A percentile compares a stretch with the other conserved stretches of the same genome.
phyloP scores from a whole-genome alignment of 2,113 vertebrate genomes.

The Columbina picui region DNA sequence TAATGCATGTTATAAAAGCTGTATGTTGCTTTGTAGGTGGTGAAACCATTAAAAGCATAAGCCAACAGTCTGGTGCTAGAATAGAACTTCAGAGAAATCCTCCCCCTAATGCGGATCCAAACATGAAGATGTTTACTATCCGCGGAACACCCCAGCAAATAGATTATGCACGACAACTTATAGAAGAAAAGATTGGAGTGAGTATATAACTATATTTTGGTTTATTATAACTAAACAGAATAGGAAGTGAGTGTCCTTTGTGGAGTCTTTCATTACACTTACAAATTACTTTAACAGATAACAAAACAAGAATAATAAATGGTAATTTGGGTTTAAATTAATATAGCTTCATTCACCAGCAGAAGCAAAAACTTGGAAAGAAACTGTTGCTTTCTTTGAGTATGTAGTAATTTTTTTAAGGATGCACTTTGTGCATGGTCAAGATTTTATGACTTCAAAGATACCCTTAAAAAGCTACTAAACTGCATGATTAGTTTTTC shows the following conservation, averaged over 20 bases:
- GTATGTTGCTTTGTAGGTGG: slow-evolving; percentile 78
- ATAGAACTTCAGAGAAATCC: slow-evolving; percentile 97
- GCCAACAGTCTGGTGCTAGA: slow-evolving; percentile 95
- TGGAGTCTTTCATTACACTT: background rate
- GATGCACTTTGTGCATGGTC: fast-evolving
- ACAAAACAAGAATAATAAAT: background rate
- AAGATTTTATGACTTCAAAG: background rate
- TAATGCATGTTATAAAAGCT: background rate
- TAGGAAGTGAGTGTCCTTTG: background rate
- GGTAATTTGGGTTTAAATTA: background rate
- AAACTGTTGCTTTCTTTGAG: background rate
- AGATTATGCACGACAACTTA: slow-evolving; percentile 95
- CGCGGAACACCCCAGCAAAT: slow-evolving; percentile 96
- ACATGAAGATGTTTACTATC: slow-evolving; percentile 96
- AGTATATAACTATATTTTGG: slow-evolving; percentile 35
- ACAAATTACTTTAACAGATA: background rate
- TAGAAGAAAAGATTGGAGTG: slow-evolving; percentile 98
- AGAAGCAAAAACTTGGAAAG: background rate
- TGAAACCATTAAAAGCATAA: slow-evolving; percentile 98
- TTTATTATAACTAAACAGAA: background rate
- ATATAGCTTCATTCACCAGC: background rate
- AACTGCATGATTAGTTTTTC: background rate
- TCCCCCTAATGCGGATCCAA: slow-evolving; percentile 94
- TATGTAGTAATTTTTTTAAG: background rate
- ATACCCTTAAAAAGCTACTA: background rate